Evolutionary conservation across 2,113 vertebrate species (phyloP).

Genomic region (Brienomyrus longianalis): DNA sequence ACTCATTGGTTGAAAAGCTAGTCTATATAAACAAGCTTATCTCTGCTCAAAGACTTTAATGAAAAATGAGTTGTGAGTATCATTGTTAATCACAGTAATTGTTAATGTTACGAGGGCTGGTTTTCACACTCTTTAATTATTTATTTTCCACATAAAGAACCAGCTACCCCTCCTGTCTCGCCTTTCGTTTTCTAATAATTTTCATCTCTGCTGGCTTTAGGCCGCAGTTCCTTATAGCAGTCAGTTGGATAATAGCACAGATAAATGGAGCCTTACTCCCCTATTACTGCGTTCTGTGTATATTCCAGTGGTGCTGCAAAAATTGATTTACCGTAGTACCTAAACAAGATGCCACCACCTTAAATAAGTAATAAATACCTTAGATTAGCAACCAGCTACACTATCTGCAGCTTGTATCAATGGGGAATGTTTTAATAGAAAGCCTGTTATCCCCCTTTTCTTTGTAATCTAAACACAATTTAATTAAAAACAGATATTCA

Average conservation of each 20-base stretch:
- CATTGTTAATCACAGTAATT: conserved; percentile 87
- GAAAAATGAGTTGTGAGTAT: conserved; percentile 84
- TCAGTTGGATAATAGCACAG: conserved; percentile 47
- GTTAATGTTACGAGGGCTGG: conserved; percentile 77
- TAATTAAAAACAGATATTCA: conserved; percentile 14
- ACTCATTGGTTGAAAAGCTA: conserved; percentile 61
- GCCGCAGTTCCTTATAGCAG: conserved; percentile 28
- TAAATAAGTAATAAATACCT: conserved; percentile 15
- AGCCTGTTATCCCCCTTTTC: conserved; percentile 28
- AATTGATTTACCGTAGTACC: conserved; percentile 29
- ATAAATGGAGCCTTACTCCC: conserved; percentile 45
- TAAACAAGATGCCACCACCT: conserved; percentile 33
- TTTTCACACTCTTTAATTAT: conserved; percentile 76
- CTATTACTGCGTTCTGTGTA: conserved; percentile 26
- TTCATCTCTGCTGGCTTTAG: conserved; percentile 63
- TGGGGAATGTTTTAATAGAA: conserved; percentile 10
- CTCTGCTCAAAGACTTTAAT: conserved; percentile 71
- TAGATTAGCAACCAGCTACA: conserved; percentile 27
- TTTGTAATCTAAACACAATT: conserved; percentile 31
- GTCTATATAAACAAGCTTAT: conserved; percentile 84
- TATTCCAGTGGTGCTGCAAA: conserved; percentile 38
- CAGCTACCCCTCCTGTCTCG: conserved; percentile 60
- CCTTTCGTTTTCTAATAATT: conserved; percentile 53
- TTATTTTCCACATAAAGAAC: conserved; percentile 75
- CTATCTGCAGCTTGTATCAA: conserved; percentile 27